A percentile compares a stretch with the other conserved stretches of the same genome.
Conservation (phyloP, 2,113 vertebrate species). For the Neomonachus schauinslandi region DNA sequence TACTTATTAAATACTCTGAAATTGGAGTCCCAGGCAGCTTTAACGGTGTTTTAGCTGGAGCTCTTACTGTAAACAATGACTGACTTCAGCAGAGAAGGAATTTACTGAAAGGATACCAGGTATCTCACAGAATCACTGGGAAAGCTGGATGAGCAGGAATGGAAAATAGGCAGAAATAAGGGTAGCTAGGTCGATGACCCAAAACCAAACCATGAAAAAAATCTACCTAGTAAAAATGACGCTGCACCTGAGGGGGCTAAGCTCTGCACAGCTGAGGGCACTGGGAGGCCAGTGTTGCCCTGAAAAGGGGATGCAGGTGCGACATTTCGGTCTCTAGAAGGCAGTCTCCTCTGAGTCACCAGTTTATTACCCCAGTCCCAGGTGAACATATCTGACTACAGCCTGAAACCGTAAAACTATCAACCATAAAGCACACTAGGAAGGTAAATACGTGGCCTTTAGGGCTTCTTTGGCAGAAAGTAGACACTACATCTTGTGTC, state of each 20-base stretch:
- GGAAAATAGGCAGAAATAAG: neutral
- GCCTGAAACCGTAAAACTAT: neutral
- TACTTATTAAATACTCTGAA: neutral
- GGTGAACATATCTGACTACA: neutral
- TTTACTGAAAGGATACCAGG: neutral
- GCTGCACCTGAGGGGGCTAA: neutral
- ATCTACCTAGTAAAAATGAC: neutral
- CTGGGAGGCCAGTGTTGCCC: neutral
- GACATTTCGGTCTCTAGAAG: neutral
- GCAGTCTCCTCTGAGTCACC: neutral
- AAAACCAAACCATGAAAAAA: neutral
- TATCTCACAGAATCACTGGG: neutral
- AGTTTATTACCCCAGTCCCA: neutral
- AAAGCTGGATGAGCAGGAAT: neutral
- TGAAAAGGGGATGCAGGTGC: no score
- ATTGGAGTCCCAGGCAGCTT: neutral
- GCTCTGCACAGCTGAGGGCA: neutral
- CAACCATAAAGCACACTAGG: neutral
- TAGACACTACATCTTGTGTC: neutral
- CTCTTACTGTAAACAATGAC: neutral
- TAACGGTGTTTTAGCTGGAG: no score
- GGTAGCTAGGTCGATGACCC: neutral
- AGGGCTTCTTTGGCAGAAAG: neutral
- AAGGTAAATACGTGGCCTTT: neutral
- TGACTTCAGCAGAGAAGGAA: neutral